Percentiles rank a stretch among this genome's conserved stretches.
Conservation (phyloP, 2,888 invertebrate genomes). For the Eurytoma adleriae region DNA sequence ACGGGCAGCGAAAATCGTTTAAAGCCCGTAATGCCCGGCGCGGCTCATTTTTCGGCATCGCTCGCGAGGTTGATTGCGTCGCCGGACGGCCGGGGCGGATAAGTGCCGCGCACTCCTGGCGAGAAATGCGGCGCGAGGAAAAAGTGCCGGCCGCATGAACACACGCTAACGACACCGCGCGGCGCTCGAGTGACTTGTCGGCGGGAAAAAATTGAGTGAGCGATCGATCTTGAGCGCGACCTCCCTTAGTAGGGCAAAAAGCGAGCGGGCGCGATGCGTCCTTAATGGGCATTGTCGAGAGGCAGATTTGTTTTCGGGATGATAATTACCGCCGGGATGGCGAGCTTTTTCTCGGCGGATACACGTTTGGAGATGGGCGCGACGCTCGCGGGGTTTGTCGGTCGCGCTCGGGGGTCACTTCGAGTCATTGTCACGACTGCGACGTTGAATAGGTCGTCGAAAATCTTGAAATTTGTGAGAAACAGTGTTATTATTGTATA, state of each 20-base stretch:
- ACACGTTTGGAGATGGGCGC: background rate
- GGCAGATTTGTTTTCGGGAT: background rate
- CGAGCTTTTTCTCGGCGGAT: background rate
- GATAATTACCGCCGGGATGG: background rate
- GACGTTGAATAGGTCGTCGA: too few species aligned
- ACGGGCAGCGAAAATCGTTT: background rate
- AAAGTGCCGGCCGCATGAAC: constrained; percentile 5
- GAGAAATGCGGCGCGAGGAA: constrained; percentile 41
- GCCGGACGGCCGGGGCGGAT: background rate
- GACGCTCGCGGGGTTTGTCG: background rate
- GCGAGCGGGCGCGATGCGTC: background rate
- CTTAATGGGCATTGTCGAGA: constrained; percentile 1
- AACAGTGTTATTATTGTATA: too few species aligned
- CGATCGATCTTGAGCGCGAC: constrained; percentile 31
- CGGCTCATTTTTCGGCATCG: constrained; percentile 4
- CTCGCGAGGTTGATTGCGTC: constrained; percentile 7
- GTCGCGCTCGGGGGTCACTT: background rate
- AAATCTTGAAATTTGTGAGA: too few species aligned
- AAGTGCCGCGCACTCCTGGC: background rate
- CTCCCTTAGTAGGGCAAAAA: constrained; percentile 3
- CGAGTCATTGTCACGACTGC: too few species aligned
- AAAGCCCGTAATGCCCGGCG: background rate
- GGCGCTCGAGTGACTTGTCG: constrained; percentile 33
- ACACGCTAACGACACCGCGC: constrained; percentile 12
- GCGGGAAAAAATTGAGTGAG: constrained; percentile 40